Evolutionary conservation across 2,888 invertebrate genomes (phyloP).

Genomic region (Agrochola macilenta): DNA sequence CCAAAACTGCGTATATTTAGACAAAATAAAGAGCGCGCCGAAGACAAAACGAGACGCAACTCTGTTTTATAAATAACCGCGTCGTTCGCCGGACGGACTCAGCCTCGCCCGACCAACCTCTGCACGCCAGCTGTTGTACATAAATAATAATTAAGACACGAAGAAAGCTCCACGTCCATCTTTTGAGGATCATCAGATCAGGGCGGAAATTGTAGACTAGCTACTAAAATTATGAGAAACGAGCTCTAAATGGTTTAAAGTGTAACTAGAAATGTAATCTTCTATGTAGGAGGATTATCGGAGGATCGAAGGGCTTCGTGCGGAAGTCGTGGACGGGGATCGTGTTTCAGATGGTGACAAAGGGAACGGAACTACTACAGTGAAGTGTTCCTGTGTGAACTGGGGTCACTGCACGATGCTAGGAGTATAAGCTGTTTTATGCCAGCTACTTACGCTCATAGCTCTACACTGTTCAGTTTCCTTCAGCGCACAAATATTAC

Average conservation of each 20-base stretch:
- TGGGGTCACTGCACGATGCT: conserved; percentile 74
- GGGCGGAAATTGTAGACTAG: conserved; percentile 23
- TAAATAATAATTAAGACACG: conserved; percentile 90
- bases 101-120: conserved; percentile 86
- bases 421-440: conserved; percentile 62
- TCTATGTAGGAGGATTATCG: conserved; percentile 80
- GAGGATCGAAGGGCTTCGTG: conserved; percentile 85
- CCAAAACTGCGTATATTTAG: conserved; percentile 91
- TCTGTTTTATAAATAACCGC: conserved; percentile 90
- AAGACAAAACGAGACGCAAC: conserved; percentile 91
- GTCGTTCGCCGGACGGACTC: conserved; percentile 89
- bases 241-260: conserved; percentile 65
- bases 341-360: conserved; percentile 84
- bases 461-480: conserved; percentile 32
- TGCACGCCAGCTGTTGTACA: conserved; percentile 89
- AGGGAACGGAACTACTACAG: conserved; percentile 85
- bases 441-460: conserved; percentile 49
- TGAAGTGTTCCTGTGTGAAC: conserved; percentile 80
- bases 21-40: conserved; percentile 90
- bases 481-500: conserved; percentile 36
- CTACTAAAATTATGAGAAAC: conserved; percentile 10
- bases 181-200: conserved; percentile 69
- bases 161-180: conserved; percentile 83
- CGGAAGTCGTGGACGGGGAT: conserved; percentile 87
- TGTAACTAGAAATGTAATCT: conserved; percentile 70